These are phyloP conservation scores for Phymorhynchus buccinoides DNA, from an alignment of 1,140 invertebrate species.

Conservation along the genomic window DNA sequence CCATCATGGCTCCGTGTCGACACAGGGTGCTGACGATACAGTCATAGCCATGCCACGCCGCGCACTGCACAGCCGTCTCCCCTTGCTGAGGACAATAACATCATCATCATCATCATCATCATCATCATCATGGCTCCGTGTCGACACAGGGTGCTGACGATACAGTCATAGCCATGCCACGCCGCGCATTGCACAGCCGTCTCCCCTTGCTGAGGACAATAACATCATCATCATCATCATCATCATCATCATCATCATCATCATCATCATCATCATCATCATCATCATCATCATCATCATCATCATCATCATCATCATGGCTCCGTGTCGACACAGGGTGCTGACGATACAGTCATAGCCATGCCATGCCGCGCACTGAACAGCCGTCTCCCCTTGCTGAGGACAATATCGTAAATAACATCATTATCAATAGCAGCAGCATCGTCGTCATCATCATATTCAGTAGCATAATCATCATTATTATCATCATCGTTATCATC, in stretches of 20 bases:
- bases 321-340: constrained; percentile 73
- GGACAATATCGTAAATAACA: neutral
- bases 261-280: too few relatives aligned
- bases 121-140: constrained; percentile 53
- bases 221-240: neutral
- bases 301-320: too few relatives aligned
- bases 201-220: constrained; percentile 72
- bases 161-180: constrained; percentile 76
- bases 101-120: too few relatives aligned
- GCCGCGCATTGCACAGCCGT: constrained; percentile 77
- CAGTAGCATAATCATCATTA: too few relatives aligned
- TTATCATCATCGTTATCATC: too few relatives aligned
- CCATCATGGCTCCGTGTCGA: constrained; percentile 66
- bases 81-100: constrained; percentile 66
- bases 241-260: too few relatives aligned
- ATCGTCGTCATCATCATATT: too few relatives aligned
- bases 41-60: constrained; percentile 77
- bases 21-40: constrained; percentile 75
- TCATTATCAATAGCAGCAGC: too few relatives aligned
- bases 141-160: constrained; percentile 75
- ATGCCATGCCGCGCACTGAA: constrained; percentile 77
- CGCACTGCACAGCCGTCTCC: constrained; percentile 77
- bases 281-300: too few relatives aligned
- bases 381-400: constrained; percentile 76
- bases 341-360: constrained; percentile 75